These are phyloP conservation scores for Dryas iulia DNA, from an alignment of 1,140 invertebrate species.

Conservation along the genomic window DNA sequence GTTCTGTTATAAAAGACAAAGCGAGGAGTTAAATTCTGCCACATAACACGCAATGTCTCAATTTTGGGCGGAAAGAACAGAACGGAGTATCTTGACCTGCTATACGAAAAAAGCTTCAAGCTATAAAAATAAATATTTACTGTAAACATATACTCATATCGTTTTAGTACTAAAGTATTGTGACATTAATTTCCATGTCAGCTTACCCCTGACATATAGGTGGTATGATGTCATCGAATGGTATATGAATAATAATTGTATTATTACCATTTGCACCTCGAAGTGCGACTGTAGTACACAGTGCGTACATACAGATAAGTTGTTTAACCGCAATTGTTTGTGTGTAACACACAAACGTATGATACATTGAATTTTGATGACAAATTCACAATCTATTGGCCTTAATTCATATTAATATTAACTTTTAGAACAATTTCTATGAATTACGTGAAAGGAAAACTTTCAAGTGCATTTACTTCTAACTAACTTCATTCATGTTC, in stretches of 20 bases:
- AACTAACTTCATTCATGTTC: too few species aligned
- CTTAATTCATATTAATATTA: background rate
- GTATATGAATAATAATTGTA: conserved; percentile 29
- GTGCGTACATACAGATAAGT: background rate
- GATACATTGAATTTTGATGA: background rate
- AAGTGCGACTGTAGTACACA: background rate
- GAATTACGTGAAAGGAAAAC: too few species aligned
- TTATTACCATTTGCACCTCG: conserved; percentile 40
- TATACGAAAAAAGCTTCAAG: too few species aligned
- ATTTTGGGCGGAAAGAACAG: too few species aligned
- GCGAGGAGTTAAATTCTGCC: too few species aligned
- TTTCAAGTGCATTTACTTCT: too few species aligned
- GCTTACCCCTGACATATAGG: conserved; percentile 25
- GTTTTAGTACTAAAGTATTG: background rate
- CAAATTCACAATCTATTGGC: background rate
- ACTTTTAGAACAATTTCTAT: background rate
- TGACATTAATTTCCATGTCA: background rate
- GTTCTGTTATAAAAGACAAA: too few species aligned
- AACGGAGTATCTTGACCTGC: too few species aligned
- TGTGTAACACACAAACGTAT: background rate
- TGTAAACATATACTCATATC: too few species aligned
- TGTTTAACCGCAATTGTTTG: background rate
- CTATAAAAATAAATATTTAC: too few species aligned
- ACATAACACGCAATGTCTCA: too few species aligned
- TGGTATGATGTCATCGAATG: conserved; percentile 26